Evolutionary conservation across 1,140 invertebrate species (phyloP).

Genomic region (Muscidifurax raptorellus): DNA sequence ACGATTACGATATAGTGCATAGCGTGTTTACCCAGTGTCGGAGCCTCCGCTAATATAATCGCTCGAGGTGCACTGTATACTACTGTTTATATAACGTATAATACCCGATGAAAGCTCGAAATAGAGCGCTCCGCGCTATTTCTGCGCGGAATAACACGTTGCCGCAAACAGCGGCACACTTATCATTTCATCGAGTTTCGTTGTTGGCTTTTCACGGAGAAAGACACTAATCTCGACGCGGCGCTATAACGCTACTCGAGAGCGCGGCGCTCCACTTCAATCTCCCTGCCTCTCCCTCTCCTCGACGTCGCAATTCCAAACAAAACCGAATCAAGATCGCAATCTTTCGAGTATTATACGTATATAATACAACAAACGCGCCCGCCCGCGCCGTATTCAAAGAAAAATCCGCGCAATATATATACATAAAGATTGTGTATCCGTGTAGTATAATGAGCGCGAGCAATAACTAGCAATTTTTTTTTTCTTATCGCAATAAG

Average conservation of each 20-base stretch:
- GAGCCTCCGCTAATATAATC: too few species aligned
- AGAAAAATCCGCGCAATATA: not conserved
- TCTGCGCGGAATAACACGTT: slow-evolving; percentile 45
- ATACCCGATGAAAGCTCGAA: too few species aligned
- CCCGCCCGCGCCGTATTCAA: not conserved
- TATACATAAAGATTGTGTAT: too few species aligned
- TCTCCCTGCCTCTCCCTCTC: not conserved
- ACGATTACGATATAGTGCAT: too few species aligned
- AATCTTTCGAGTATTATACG: too few species aligned
- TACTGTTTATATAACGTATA: too few species aligned
- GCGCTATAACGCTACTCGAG: too few species aligned
- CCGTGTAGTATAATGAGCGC: not conserved
- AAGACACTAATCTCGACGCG: slow-evolving; percentile 17
- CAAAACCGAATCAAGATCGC: slow-evolving; percentile 10
- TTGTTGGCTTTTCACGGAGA: slow-evolving; percentile 4
- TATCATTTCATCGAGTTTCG: slow-evolving; percentile 7
- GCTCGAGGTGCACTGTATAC: too few species aligned
- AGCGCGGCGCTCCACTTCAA: not conserved
- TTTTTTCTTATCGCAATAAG: too few species aligned
- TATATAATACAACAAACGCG: slow-evolving; percentile 11
- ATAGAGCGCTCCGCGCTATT: too few species aligned
- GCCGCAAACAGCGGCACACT: not conserved
- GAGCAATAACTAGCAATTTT: not conserved
- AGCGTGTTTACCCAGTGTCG: too few species aligned
- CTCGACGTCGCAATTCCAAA: slow-evolving; percentile 16